Evolutionary conservation across 37 sponge, comb jelly and placozoan genomes (phyloP).

Genomic region (Geodia barretti): DNA sequence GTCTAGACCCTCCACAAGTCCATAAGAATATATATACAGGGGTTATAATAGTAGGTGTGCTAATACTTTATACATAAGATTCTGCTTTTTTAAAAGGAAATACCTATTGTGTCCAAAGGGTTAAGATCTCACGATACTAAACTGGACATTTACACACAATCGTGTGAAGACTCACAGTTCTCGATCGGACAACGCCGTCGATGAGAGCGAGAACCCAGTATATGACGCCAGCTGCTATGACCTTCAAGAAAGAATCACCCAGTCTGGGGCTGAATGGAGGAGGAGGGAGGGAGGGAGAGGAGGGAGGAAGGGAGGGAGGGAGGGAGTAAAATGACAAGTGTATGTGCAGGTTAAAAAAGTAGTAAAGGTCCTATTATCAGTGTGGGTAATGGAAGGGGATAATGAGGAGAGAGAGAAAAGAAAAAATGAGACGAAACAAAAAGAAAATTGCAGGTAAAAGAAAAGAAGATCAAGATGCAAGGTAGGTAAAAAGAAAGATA

Average conservation of each 20-base stretch:
- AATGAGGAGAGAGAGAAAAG: neutral
- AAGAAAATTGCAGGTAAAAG: neutral
- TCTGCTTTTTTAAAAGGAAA: too few relatives aligned
- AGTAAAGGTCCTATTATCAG: too few relatives aligned
- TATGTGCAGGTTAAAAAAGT: neutral
- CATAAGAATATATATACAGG: too few relatives aligned
- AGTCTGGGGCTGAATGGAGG: constrained; percentile 48
- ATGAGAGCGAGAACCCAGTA: constrained; percentile 52
- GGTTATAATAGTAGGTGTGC: too few relatives aligned
- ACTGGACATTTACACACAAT: neutral
- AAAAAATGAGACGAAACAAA: neutral
- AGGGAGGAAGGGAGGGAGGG: neutral
- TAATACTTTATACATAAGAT: too few relatives aligned
- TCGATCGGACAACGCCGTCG: constrained; percentile 56
- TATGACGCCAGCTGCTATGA: constrained; percentile 55
- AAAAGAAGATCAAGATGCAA: neutral
- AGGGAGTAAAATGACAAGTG: neutral
- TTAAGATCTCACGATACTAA: too few relatives aligned
- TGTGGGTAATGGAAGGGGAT: neutral
- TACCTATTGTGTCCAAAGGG: too few relatives aligned
- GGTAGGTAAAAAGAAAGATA: neutral
- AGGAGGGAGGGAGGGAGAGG: neutral
- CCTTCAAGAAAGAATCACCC: constrained; percentile 48
- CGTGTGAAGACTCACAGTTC: constrained; percentile 14
- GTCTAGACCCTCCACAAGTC: too few relatives aligned